These are phyloP conservation scores for Oreochromis grahami DNA, from an alignment of 2,797 vertebrate genomes.

Conservation along the genomic window DNA sequence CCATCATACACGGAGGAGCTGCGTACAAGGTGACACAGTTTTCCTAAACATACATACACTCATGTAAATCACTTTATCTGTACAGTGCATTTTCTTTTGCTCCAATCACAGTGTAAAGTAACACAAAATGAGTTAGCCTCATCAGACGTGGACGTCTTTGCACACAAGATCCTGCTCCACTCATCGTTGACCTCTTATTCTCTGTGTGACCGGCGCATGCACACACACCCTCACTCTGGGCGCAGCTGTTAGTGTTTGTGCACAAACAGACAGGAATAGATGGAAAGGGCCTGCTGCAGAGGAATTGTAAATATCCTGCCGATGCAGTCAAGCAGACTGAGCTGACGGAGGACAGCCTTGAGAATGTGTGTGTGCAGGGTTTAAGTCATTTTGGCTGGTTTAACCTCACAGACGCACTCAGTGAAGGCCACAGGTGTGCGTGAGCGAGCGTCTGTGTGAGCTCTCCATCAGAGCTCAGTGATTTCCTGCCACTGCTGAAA, in stretches of 20 bases:
- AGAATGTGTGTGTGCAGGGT: not conserved
- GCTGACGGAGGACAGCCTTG: not conserved
- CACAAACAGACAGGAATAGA: not conserved
- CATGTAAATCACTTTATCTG: not conserved
- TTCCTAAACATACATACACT: not conserved
- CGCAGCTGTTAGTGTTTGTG: not conserved
- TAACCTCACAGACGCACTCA: not conserved
- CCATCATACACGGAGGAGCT: constrained; percentile 94
- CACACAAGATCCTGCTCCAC: not conserved
- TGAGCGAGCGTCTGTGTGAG: not conserved
- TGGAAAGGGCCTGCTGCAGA: not conserved
- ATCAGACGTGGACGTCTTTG: not conserved
- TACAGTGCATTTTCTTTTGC: not conserved
- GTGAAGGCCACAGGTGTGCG: not conserved
- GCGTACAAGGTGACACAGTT: constrained; percentile 87
- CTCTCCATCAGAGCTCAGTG: not conserved
- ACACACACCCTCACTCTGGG: not conserved
- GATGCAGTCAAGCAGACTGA: constrained; percentile 1
- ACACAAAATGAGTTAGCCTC: not conserved
- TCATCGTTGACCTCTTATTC: constrained; percentile 11
- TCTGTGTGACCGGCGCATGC: not conserved
- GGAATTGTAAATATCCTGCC: not conserved
- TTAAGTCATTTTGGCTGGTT: not conserved
- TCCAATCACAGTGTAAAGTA: not conserved
- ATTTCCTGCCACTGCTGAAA: not conserved